Evolutionary conservation across 2,113 vertebrate species (phyloP).

Genomic region (Macrotis lagotis): DNA sequence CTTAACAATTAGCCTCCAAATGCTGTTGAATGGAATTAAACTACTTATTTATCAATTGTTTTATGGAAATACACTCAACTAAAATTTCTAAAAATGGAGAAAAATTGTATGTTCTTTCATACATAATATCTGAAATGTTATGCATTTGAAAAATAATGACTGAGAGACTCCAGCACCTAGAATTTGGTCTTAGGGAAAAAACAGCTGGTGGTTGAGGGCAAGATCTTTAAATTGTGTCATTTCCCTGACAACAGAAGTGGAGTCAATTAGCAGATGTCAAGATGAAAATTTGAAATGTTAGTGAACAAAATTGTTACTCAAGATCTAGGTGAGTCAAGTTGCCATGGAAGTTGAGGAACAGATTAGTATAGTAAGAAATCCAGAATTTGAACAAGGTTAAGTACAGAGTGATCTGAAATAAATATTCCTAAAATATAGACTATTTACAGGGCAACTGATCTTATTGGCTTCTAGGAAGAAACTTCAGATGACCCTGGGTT

Average conservation of each 20-base stretch:
- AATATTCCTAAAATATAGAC: neutral
- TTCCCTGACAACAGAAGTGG: neutral
- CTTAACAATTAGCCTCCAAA: neutral
- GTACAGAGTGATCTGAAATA: neutral
- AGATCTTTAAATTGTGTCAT: neutral
- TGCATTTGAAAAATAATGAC: neutral
- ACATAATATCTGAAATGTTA: neutral
- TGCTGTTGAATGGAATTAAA: neutral
- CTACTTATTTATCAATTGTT: neutral
- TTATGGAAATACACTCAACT: neutral
- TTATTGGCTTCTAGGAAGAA: neutral
- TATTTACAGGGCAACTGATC: neutral
- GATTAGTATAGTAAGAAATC: neutral
- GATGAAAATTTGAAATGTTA: neutral
- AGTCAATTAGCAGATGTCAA: neutral
- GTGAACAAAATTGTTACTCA: neutral
- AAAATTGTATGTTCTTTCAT: neutral
- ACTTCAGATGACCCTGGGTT: neutral
- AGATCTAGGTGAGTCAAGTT: neutral
- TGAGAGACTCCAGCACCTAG: neutral
- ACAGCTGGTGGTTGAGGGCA: no score
- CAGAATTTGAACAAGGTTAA: neutral
- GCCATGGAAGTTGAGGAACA: neutral
- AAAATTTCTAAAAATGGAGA: no score
- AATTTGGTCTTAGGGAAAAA: neutral